Conservation (phyloP, 2,888 invertebrate genomes). For the Camptogramma bilineatum region DNA sequence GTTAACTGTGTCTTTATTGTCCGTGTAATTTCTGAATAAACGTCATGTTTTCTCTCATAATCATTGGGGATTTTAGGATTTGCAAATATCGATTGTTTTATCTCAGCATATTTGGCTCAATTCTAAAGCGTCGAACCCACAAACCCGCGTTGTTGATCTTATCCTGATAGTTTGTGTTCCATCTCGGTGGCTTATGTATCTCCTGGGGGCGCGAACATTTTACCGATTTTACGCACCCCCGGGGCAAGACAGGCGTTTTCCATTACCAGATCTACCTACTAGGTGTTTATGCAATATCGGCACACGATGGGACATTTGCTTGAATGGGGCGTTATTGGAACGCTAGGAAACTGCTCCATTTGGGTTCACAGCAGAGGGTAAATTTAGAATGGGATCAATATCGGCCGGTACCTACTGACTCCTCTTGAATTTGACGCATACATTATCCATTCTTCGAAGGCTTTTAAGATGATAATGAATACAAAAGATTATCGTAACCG, state of each 20-base stretch:
- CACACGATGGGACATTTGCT: constrained; percentile 19
- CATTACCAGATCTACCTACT: constrained; percentile 30
- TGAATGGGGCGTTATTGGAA: constrained; percentile 21
- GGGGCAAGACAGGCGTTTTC: constrained; percentile 31
- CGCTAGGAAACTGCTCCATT: constrained; percentile 18
- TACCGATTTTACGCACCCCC: constrained; percentile 18
- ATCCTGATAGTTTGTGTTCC: constrained; percentile 29
- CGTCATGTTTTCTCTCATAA: neutral
- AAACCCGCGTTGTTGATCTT: constrained; percentile 19
- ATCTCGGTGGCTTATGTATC: constrained; percentile 15
- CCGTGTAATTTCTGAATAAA: no score
- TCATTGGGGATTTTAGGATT: neutral
- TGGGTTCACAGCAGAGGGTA: constrained; percentile 10
- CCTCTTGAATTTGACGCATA: constrained; percentile 5
- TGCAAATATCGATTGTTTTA: neutral
- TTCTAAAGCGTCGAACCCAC: neutral
- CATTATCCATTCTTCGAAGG: neutral
- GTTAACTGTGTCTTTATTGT: no score
- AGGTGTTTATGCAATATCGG: constrained; percentile 29
- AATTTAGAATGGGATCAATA: constrained; percentile 26
- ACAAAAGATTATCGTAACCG: no score
- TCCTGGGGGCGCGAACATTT: constrained; percentile 14
- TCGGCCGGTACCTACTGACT: constrained; percentile 1
- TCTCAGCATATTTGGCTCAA: neutral
- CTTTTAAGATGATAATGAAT: neutral